Percentiles rank a stretch among this genome's conserved stretches.
Evolutionary conservation across 1,140 invertebrate species (phyloP).

Genomic region (Cyphomyrmex costatus): DNA sequence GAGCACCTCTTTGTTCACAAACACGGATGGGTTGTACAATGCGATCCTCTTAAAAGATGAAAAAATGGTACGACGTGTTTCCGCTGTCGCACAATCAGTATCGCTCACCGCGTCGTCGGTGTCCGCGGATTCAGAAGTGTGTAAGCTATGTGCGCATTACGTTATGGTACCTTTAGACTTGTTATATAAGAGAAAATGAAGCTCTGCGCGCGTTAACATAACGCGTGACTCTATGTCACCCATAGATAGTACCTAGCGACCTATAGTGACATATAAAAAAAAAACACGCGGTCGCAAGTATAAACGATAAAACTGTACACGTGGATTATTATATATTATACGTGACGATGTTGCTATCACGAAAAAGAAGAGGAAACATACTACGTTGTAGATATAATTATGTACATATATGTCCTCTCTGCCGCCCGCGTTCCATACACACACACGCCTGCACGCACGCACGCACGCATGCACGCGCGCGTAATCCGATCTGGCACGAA

Average conservation of each 20-base stretch:
- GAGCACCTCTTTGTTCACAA: neutral
- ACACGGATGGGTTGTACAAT: neutral
- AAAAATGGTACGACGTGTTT: neutral
- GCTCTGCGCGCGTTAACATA: neutral
- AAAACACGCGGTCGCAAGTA: neutral
- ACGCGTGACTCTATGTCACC: slow-evolving; percentile 29
- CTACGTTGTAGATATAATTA: slow-evolving; percentile 26
- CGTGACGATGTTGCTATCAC: slow-evolving; percentile 31
- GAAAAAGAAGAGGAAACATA: neutral
- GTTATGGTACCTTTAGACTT: slow-evolving; percentile 35
- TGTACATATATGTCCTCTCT: slow-evolving; percentile 67
- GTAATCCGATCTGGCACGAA: slow-evolving; percentile 2
- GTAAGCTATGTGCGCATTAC: slow-evolving; percentile 4
- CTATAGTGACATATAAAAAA: slow-evolving; percentile 2
- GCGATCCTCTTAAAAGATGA: neutral
- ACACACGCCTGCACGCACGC: neutral
- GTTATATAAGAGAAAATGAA: slow-evolving; percentile 21
- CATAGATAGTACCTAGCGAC: slow-evolving; percentile 35
- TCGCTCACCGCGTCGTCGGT: neutral
- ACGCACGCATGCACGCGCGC: slow-evolving; percentile 34
- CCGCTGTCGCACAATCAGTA: slow-evolving; percentile 24
- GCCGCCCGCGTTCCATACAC: slow-evolving; percentile 28
- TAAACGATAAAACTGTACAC: slow-evolving; percentile 21
- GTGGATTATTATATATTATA: slow-evolving; percentile 53
- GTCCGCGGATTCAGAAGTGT: neutral